Conservation (phyloP, 2,888 invertebrate species). For the Corbicula japonica region DNA sequence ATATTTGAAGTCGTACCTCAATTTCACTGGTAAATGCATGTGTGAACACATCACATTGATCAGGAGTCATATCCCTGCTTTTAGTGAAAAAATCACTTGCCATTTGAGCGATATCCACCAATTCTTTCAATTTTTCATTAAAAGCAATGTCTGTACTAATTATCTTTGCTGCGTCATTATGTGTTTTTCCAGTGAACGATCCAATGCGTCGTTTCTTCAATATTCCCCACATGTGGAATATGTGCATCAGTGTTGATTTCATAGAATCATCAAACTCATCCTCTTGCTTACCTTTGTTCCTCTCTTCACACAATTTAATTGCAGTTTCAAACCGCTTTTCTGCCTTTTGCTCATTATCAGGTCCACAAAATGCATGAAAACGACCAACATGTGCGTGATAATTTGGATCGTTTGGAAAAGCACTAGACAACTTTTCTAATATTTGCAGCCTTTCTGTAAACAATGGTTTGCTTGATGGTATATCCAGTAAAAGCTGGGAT, state of each 20-base stretch:
- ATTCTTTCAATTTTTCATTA: slow-evolving; percentile 33
- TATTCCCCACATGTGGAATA: slow-evolving; percentile 74
- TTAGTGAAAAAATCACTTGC: slow-evolving; percentile 64
- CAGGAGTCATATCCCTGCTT: slow-evolving; percentile 61
- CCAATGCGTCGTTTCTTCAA: slow-evolving; percentile 55
- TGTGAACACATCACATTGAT: slow-evolving; percentile 45
- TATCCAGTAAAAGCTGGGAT: slow-evolving; percentile 65
- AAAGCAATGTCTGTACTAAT: slow-evolving; percentile 23
- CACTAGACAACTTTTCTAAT: slow-evolving; percentile 48
- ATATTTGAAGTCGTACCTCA: slow-evolving; percentile 63
- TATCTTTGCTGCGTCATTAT: slow-evolving; percentile 37
- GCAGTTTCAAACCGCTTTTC: slow-evolving; percentile 59
- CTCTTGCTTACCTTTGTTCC: slow-evolving; percentile 24
- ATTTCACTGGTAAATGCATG: slow-evolving; percentile 69
- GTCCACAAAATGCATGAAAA: slow-evolving; percentile 62
- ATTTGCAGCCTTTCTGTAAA: slow-evolving; percentile 66
- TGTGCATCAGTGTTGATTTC: slow-evolving; percentile 65
- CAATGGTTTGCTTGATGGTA: slow-evolving; percentile 61
- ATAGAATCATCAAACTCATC: slow-evolving; percentile 42
- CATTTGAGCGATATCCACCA: slow-evolving; percentile 48
- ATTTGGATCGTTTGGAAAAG: slow-evolving; percentile 67
- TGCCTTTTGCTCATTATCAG: slow-evolving; percentile 58
- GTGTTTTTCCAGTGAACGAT: slow-evolving; percentile 51
- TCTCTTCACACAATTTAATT: slow-evolving; percentile 50
- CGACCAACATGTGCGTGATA: slow-evolving; percentile 66